Conservation (phyloP, 1,140 invertebrate species). For the Teleopsis dalmanni region DNA sequence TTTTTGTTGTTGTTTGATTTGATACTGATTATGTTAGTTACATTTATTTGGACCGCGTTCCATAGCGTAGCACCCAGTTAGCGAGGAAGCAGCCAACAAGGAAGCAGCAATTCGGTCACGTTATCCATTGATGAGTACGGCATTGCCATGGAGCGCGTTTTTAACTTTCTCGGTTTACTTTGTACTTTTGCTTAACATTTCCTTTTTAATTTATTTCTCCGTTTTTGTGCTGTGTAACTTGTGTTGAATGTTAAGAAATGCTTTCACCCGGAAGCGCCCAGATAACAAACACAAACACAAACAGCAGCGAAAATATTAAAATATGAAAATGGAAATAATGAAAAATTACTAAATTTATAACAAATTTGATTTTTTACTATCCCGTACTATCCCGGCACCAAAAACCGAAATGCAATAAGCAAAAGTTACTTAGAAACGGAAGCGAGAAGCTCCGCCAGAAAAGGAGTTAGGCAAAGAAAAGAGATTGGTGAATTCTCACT, state of each 20-base stretch:
- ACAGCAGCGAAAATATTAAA: neutral
- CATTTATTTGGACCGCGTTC: too few relatives aligned
- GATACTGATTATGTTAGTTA: too few relatives aligned
- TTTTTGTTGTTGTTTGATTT: constrained; percentile 7
- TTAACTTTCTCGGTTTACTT: neutral
- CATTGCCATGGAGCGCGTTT: neutral
- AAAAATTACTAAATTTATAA: neutral
- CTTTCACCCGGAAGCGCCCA: constrained; percentile 8
- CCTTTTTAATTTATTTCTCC: neutral
- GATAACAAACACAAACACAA: constrained; percentile 6
- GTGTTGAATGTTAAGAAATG: constrained; percentile 1
- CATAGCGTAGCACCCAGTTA: too few relatives aligned
- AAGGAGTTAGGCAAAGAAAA: neutral
- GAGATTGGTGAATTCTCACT: constrained; percentile 1
- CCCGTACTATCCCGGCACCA: neutral
- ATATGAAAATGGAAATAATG: neutral
- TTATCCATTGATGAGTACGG: neutral
- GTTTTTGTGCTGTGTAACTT: too few relatives aligned
- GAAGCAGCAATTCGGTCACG: constrained; percentile 5
- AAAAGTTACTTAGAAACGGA: neutral
- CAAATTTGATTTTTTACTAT: too few relatives aligned
- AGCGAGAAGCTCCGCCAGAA: neutral
- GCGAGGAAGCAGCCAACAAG: neutral
- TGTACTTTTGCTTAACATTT: neutral
- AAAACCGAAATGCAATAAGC: neutral